These are phyloP conservation scores for Lordiphosa clarofinis DNA, from an alignment of 1,140 invertebrate species.

Conservation along the genomic window DNA sequence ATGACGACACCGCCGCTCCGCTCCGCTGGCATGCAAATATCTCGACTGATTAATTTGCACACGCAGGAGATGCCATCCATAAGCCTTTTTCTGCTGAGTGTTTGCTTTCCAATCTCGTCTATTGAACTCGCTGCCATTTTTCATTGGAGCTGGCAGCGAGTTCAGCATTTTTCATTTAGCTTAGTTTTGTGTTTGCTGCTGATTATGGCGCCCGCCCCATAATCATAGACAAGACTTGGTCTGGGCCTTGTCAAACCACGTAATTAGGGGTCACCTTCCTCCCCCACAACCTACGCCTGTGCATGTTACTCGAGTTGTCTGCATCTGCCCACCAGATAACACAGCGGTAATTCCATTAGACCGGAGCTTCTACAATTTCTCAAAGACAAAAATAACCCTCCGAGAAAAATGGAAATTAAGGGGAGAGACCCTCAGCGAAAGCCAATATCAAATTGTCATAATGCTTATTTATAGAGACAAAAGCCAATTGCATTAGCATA, in stretches of 20 bases:
- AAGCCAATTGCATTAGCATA: slow-evolving; percentile 66
- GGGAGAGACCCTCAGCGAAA: slow-evolving; percentile 26
- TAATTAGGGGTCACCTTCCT: slow-evolving; percentile 34
- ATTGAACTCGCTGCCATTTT: slow-evolving; percentile 58
- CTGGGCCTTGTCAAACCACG: slow-evolving; percentile 29
- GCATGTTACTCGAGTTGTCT: slow-evolving; percentile 16
- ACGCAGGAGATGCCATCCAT: slow-evolving; percentile 58
- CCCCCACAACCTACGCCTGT: too few relatives aligned
- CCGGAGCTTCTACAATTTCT: slow-evolving; percentile 24
- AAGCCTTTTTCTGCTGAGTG: slow-evolving; percentile 75
- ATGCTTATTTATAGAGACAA: slow-evolving; percentile 63
- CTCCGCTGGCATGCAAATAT: slow-evolving; percentile 65
- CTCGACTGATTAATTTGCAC: slow-evolving; percentile 73
- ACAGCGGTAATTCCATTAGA: slow-evolving; percentile 67
- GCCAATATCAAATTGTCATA: slow-evolving; percentile 75
- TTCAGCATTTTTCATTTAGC: slow-evolving; percentile 69
- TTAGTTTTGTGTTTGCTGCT: slow-evolving; percentile 50
- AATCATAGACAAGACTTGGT: slow-evolving; percentile 45
- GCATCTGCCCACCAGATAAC: slow-evolving; percentile 50
- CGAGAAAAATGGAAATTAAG: slow-evolving; percentile 21
- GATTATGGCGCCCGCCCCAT: slow-evolving; percentile 47
- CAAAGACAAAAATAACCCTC: slow-evolving; percentile 34
- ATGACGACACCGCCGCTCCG: slow-evolving; percentile 52
- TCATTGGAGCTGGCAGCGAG: slow-evolving; percentile 33
- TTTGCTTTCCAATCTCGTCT: slow-evolving; percentile 70